Evolutionary conservation across 2,113 vertebrate species (phyloP), one percentile per base, ranked within the genome.

Genomic region (Equus quagga): DNA sequence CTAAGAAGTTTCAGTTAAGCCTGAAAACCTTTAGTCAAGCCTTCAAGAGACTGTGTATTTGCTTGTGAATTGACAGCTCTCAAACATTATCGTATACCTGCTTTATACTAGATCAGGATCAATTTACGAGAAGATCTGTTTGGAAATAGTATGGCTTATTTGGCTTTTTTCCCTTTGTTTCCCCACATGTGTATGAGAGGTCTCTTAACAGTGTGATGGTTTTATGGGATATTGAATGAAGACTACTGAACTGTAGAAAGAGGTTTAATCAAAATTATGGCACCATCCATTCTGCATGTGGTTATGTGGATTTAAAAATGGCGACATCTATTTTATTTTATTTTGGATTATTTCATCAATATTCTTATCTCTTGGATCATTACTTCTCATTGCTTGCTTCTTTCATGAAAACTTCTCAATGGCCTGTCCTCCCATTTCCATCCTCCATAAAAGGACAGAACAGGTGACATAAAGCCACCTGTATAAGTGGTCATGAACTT

Each of bases 111-210:
- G 44, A 41, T 44, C 28, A 72, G 56, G 26, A 73, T 65, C 69
- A 87, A 18, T 46, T 81, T 65, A 23, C 26, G 64, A 89, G n/a
- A 84, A 64, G 13, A 86, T 21, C 7, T 56, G 3, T 67, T 88
- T 33, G 64, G 51, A 65, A 41, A 79, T 19, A 73, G 17, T 28
- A 3, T 15, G 28, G 15, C 3, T 54, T 79, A 0, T 58, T 36
- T n/a, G 44, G 17, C 9, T 12, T 31, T 88, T 69, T 75, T 9
- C 8, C 12, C 72, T 41, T 83, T 49, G 18, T 67, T 56, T 75
- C 18, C 33, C 28, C 24, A 2, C 0, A 0, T 12, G 11, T 51
- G 5, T 26, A 24, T 26, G 1, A 73, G 41, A 41, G 3, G 23
- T 56, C 54, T 92, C 41, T 84, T 31, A 49, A 15, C 26, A 26